Conservation (phyloP, 2,888 invertebrate genomes). For the Bellardia bayeri region DNA sequence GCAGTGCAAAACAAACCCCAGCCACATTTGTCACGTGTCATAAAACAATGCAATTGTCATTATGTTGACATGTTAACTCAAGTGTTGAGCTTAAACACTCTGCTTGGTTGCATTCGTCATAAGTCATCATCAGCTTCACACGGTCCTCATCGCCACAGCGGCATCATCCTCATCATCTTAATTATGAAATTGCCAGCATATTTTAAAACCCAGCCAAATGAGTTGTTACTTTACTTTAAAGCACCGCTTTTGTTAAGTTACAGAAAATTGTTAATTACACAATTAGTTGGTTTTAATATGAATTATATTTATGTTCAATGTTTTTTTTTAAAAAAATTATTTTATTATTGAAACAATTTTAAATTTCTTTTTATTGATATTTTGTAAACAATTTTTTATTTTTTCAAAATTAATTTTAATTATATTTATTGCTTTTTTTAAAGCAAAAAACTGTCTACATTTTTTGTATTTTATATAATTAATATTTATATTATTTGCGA, state of each 20-base stretch:
- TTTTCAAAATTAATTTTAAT: too few species aligned
- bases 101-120: constrained; percentile 61
- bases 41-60: constrained; percentile 73
- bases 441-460: too few species aligned
- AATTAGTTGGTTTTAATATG: constrained; percentile 5
- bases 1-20: neutral
- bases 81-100: constrained; percentile 71
- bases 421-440: too few species aligned
- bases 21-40: constrained; percentile 74
- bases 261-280: constrained; percentile 17
- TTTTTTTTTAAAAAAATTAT: too few species aligned
- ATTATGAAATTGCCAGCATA: constrained; percentile 49
- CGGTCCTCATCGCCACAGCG: too few species aligned
- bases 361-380: neutral
- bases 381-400: too few species aligned
- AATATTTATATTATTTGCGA: neutral
- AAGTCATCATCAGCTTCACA: constrained; percentile 25
- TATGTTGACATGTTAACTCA: constrained; percentile 73
- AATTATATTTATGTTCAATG: too few species aligned
- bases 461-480: neutral
- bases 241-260: constrained; percentile 27
- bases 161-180: constrained; percentile 1
- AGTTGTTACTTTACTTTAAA: constrained; percentile 3
- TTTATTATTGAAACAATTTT: too few species aligned
- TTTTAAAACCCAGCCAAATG: constrained; percentile 39